Evolutionary conservation across 1,140 invertebrate genomes (phyloP).

Genomic region (Tetramorium simillimum): DNA sequence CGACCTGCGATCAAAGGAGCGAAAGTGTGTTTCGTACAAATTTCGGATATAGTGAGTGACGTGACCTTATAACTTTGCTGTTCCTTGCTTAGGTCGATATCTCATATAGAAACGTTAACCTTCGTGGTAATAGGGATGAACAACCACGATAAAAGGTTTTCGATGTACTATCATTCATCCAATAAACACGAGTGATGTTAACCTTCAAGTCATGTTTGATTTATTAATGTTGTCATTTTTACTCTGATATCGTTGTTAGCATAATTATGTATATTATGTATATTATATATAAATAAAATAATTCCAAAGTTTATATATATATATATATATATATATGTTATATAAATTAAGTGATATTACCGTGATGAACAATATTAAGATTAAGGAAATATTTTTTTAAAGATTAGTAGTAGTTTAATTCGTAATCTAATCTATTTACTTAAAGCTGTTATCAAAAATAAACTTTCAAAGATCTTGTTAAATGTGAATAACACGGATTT

Average conservation of each 20-base stretch:
- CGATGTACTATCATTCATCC: slow-evolving; percentile 39
- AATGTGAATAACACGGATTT: neutral
- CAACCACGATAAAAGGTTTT: slow-evolving; percentile 48
- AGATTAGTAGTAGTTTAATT: too few species aligned
- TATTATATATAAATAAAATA: neutral
- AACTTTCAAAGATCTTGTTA: neutral
- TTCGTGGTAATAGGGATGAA: slow-evolving; percentile 29
- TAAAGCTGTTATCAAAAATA: neutral
- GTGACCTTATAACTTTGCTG: slow-evolving; percentile 38
- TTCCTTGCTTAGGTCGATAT: slow-evolving; percentile 29
- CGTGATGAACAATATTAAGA: too few species aligned
- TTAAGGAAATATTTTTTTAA: too few species aligned
- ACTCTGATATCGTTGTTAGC: neutral
- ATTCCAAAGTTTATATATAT: neutral
- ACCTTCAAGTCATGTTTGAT: slow-evolving; percentile 1
- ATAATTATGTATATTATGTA: neutral
- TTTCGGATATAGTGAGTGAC: slow-evolving; percentile 13
- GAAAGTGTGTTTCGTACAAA: slow-evolving; percentile 26
- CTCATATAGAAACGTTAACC: slow-evolving; percentile 14
- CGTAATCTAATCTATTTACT: neutral
- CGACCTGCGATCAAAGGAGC: neutral
- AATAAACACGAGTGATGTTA: slow-evolving; percentile 40
- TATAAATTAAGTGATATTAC: too few species aligned
- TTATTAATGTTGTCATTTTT: slow-evolving; percentile 24
- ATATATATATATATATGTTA: too few species aligned